Evolutionary conservation across 2,888 invertebrate species (phyloP), one percentile per base, ranked within the genome.

Genomic region (Drosophila mettleri): DNA sequence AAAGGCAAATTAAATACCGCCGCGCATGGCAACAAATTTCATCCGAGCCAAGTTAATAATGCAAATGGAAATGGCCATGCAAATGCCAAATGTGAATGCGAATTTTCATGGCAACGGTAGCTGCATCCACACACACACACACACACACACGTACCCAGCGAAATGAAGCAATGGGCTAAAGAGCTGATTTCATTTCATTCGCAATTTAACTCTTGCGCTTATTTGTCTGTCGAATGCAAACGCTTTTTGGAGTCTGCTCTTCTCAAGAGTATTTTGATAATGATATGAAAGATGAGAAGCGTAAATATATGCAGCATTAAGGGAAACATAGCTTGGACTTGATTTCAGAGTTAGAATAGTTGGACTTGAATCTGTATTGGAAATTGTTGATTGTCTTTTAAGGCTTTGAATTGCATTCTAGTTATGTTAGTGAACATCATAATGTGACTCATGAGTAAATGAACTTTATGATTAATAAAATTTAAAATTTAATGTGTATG

Each of bases 111-210:
- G 58, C 33, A 49, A 14, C 46, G 45, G 27, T 45, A 48, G 46
- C 46, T 31, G 29, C 31, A 29, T 16, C 10, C 29, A 18, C 18
- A 3, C 46, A 18, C 27, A 14, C 41, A 5, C 22, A 14, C 22
- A 14, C 24, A 10, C 29, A 46, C 27, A 27, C 45, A 27, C 45
- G 7, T 12, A 18, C 29, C 10, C 31, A 39, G 31, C 48, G 61
- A 62, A 58, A 70, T 72, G 69, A 64, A 74, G 72, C 72, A 81
- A 69, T 64, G 61, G 57, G 53, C 71, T 70, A 73, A 78, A 84
- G 61, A 80, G 72, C 75, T 76, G 79, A 83, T 88, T 78, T 80
- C 75, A 88, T 88, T 86, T 88, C 69, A 75, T 88, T 86, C 86
- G 75, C 70, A 76, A 85, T 79, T 87, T 68, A 73, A 80, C 70